Conservation (phyloP, 1,140 invertebrate genomes). For the Ceratosolen fusciceps region DNA sequence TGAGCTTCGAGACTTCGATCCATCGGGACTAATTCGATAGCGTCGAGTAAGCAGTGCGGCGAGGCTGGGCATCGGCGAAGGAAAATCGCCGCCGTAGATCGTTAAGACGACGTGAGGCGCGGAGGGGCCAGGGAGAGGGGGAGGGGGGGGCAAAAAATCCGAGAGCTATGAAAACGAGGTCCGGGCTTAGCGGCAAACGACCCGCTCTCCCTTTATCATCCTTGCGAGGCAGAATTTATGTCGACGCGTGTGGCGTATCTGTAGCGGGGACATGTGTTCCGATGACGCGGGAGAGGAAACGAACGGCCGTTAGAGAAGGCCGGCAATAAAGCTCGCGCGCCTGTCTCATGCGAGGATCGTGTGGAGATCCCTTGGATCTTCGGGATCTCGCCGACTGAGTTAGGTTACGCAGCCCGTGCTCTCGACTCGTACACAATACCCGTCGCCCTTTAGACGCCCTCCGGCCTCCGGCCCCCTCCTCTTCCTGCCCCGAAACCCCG, state of each 20-base stretch:
- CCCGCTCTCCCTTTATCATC: neutral
- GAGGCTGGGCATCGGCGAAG: too few relatives aligned
- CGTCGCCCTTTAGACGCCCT: conserved; percentile 3
- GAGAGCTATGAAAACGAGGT: neutral
- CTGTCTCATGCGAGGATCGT: neutral
- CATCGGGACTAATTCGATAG: too few relatives aligned
- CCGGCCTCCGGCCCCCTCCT: neutral
- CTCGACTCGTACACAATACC: conserved; percentile 30
- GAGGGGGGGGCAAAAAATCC: neutral
- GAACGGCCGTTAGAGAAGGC: conserved; percentile 6
- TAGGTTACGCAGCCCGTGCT: conserved; percentile 12
- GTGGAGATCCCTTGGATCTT: conserved; percentile 18
- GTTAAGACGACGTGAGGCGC: neutral
- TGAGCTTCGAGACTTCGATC: too few relatives aligned
- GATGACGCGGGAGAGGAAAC: neutral
- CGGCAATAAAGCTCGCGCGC: conserved; percentile 18
- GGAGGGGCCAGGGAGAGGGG: too few relatives aligned
- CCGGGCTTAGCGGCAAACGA: conserved; percentile 1
- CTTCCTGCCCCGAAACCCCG: too few relatives aligned
- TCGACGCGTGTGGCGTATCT: neutral
- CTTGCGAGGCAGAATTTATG: conserved; percentile 26
- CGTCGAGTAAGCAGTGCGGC: neutral
- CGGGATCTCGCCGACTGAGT: conserved; percentile 27
- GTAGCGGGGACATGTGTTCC: neutral
- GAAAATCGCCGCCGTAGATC: neutral